Base-by-base conservation (phyloP, 2,797 vertebrate species). In the Chaetodon trifasciatus region DNA sequence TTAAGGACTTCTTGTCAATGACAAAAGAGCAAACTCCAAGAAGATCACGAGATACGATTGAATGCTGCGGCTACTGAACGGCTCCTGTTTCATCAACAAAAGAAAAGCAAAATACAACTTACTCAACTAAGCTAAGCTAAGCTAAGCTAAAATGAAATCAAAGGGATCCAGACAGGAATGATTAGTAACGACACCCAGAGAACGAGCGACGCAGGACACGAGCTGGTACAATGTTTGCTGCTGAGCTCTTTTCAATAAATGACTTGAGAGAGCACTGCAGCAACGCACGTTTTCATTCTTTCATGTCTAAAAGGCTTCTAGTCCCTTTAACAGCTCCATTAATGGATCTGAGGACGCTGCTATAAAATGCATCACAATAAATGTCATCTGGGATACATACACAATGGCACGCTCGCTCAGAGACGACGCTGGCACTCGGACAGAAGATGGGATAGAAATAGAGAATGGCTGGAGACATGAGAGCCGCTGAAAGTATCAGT, bases 311-410 rank as follows among this genome's bases (percentile, higher is more conserved):
- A 90, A 91, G 84, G 87, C 76, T 82, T 89, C 74, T 56, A 66
- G 67, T 75, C 42, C 70, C 24, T 77, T 87, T 89, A 93, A 92
- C 86, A 83, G 90, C 86, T 70, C 87, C 88, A 84, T 91, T 95
- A 94, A 92, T 92, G 85, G 91, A 64, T 82, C 71, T 55, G 70
- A 86, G 87, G 64, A 82, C 80, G 70, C 84, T 70, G 81, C 85
- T 56, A 82, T 85, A 52, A 81, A 90, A 94, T 93, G 81, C 84
- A 93, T 93, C 88, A 90, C 75, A 86, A 86, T 86, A 85, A 85
- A 82, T 78, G 79, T 87, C 87, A 89, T 90, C 78, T 82, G 75
- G 71, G 87, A 89, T 55, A 86, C 77, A 84, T 78, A 57, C 50
- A 80, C 71, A 85, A 87, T 76, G 74, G 23, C 75, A 87, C 82